Evolutionary conservation across 2,113 vertebrate genomes (phyloP), one percentile per base, ranked within the genome.

Genomic region (Corvus hawaiiensis): DNA sequence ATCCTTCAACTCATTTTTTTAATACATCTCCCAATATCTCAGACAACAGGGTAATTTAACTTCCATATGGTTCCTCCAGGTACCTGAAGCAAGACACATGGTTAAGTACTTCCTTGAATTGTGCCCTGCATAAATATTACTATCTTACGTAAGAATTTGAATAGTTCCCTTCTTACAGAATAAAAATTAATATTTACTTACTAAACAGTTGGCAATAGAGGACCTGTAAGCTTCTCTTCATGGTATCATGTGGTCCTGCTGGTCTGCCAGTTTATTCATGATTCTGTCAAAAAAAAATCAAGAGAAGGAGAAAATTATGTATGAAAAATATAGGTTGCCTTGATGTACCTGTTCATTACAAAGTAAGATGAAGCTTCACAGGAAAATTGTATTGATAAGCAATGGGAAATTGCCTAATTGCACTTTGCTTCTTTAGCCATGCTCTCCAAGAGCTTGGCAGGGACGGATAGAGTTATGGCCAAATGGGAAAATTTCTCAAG

Each of bases 191-290:
- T 32, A 68, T 90, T 64, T 85, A 99, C 99, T 99, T 99, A 99
- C 99, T 98, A 98, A 99, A 99, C 98, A 99, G 99, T 99, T 99
- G 99, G 98, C 98, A 98, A 98, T 98, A 98, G 98, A 99, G 99
- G 98, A 98, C 99, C 98, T 98, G 99, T 98, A 98, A 99, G 98
- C 99, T 99, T 98, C 98, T 99, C 99, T 99, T 99, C 99, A 99
- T 99, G 99, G 99, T 99, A 99, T 99, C 98, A 99, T 99, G 98
- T 99, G 98, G 98, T 99, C 99, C 98, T 98, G 98, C 96, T 98
- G 98, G 96, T 99, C 98, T 98, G 98, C 98, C 98, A 99, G 98
- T 99, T 99, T 99, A 99, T 98, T 99, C 99, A 99, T 99, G 99
- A 98, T 99, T 99, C 98, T 99, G 98, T 98, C 97, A 94, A 92